These are phyloP conservation scores for Torymus aiolomorphi DNA, from an alignment of 2,888 invertebrate species.

Conservation along the genomic window DNA sequence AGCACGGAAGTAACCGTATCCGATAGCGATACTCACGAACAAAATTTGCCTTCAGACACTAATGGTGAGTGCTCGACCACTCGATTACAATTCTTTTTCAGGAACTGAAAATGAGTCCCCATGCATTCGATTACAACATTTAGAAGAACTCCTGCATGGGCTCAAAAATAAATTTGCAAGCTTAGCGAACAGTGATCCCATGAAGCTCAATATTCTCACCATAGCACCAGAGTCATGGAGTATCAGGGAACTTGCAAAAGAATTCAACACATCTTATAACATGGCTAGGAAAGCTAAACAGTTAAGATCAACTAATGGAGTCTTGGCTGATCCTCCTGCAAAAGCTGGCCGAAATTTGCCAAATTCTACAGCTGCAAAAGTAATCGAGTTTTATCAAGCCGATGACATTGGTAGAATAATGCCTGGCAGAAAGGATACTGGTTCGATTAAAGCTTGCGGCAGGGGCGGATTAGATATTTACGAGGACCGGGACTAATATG, in stretches of 20 bases:
- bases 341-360: constrained; percentile 12
- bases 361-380: too few relatives aligned
- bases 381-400: not conserved
- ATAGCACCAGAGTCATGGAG: too few relatives aligned
- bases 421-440: not conserved
- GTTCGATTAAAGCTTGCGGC: not conserved
- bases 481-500: too few relatives aligned
- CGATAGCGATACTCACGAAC: too few relatives aligned
- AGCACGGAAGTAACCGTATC: too few relatives aligned
- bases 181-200: constrained; percentile 14
- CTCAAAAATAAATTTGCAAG: constrained; percentile 18
- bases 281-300: constrained; percentile 21
- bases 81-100: not conserved
- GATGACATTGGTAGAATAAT: not conserved
- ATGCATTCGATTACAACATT: constrained; percentile 1
- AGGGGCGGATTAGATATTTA: too few relatives aligned
- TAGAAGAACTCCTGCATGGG: constrained; percentile 15
- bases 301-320: not conserved
- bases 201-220: constrained; percentile 10
- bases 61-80: too few relatives aligned
- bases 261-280: too few relatives aligned
- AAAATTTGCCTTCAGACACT: too few relatives aligned
- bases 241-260: too few relatives aligned
- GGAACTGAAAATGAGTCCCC: not conserved
- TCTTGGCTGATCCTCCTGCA: constrained; percentile 15